phyloP scores from a whole-genome alignment of 2,113 vertebrate species.

The Cyphomyrus discorhynchus region DNA sequence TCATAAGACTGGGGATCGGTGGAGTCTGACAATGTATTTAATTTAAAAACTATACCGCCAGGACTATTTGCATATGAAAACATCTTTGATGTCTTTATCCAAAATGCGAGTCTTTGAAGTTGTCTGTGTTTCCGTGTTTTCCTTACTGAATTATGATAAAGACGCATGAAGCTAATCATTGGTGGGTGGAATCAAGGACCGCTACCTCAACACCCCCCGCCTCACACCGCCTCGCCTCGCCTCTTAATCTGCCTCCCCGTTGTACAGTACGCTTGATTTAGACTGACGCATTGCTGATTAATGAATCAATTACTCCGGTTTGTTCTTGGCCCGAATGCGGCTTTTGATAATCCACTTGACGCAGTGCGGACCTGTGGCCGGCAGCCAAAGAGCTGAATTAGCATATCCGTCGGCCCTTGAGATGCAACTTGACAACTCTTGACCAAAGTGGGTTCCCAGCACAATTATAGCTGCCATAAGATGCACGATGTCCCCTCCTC shows the following conservation, averaged over 20 bases:
- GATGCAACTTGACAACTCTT: background rate
- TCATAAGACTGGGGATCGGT: background rate
- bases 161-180: background rate
- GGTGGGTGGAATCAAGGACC: background rate
- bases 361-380: background rate
- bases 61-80: constrained; percentile 15
- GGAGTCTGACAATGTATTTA: background rate
- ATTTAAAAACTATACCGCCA: constrained; percentile 8
- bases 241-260: background rate
- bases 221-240: background rate
- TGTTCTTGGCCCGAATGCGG: constrained; percentile 3
- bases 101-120: constrained; percentile 8
- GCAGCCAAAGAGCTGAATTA: background rate
- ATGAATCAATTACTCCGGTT: constrained; percentile 15
- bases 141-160: background rate
- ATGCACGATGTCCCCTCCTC: background rate
- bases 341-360: constrained; percentile 2
- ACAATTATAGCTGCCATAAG: background rate
- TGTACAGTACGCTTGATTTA: constrained; percentile 5
- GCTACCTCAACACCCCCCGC: background rate
- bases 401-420: background rate
- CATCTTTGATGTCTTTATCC: constrained; percentile 22
- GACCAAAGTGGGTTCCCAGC: background rate
- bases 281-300: background rate
- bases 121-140: background rate